phyloP scores from a whole-genome alignment of 2,888 invertebrate genomes.

The Frankliniella fusca region DNA sequence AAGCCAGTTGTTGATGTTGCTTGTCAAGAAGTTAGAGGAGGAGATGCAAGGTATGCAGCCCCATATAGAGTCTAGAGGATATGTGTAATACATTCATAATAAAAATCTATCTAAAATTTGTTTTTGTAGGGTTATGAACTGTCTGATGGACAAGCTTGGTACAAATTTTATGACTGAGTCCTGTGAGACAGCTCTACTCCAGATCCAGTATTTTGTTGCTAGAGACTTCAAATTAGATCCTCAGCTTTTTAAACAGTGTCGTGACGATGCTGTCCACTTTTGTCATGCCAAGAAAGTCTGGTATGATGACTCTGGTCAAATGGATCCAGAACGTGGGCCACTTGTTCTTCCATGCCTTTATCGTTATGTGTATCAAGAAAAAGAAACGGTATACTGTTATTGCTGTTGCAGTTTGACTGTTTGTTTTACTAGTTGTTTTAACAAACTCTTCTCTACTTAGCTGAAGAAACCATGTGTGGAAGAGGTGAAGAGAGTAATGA shows the following conservation, averaged over 20 bases:
- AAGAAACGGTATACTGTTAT: conserved; percentile 30
- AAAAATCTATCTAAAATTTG: conserved; percentile 29
- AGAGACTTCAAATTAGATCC: conserved; percentile 92
- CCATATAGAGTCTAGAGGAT: not conserved
- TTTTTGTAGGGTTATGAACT: conserved; percentile 70
- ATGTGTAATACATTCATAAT: not conserved
- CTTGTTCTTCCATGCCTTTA: conserved; percentile 89
- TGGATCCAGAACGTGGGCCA: conserved; percentile 74
- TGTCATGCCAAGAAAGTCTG: conserved; percentile 77
- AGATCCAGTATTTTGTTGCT: conserved; percentile 95
- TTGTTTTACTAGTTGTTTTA: not conserved
- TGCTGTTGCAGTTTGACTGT: not conserved
- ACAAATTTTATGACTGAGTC: conserved; percentile 77
- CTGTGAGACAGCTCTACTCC: conserved; percentile 86
- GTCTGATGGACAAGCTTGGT: conserved; percentile 88
- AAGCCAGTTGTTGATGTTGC: conserved; percentile 74
- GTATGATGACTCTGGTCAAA: conserved; percentile 57
- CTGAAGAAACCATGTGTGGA: conserved; percentile 55
- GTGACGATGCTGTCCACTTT: conserved; percentile 74
- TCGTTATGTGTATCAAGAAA: conserved; percentile 50
- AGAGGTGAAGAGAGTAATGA: conserved; percentile 88
- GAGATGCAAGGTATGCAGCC: conserved; percentile 44
- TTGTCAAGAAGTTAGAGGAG: conserved; percentile 58
- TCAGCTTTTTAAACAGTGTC: conserved; percentile 81
- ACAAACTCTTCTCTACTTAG: conserved; percentile 43